Evolutionary conservation across 2,888 invertebrate species (phyloP), one percentile per base, ranked within the genome.

Genomic region (Diloba caeruleocephala): DNA sequence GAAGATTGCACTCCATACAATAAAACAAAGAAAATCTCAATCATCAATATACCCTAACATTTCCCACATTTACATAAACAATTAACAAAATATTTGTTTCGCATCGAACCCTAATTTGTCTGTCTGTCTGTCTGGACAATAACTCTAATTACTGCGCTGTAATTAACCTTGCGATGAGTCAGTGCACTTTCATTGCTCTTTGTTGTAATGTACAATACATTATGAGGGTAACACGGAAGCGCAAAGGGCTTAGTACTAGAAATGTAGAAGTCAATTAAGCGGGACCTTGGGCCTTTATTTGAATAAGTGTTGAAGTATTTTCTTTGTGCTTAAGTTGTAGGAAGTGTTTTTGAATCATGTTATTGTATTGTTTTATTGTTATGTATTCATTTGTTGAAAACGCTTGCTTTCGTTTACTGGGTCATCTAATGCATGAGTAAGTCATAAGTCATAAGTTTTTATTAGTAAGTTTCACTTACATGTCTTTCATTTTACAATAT

Each of bases 121-220:
- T 70, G 74, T 74, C 73, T 56, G 73, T 60, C 55, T 68, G 76
- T 71, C 66, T 60, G 62, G 57, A 74, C 71, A 74, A 71, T 70
- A 71, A 67, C 58, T 68, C 43, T 71, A 73, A 74, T 60, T 65
- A 37, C 59, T 41, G 65, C 60, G 62, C 44, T 56, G 62, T 60
- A 73, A 73, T 74, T 60, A 71, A 56, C 46, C 37, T 31, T 50
- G 15, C 48, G 42, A 38, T 74, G 74, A 74, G 58, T 74, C 74
- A 74, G 23, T 66, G 42, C 46, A 71, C 71, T 74, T 74, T 66
- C 69, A 75, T 68, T 65, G 61, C 45, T 57, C 74, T 75, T 74
- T 74, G 74, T 74, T 62, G 45, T 32, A 10, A 26, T 12, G 34
- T 28, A 13, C 21, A 21, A 3, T 21, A 21, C 21, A 23, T 37